Base-by-base conservation (phyloP, 2,113 vertebrate species). In the Oreotrochilus melanogaster region DNA sequence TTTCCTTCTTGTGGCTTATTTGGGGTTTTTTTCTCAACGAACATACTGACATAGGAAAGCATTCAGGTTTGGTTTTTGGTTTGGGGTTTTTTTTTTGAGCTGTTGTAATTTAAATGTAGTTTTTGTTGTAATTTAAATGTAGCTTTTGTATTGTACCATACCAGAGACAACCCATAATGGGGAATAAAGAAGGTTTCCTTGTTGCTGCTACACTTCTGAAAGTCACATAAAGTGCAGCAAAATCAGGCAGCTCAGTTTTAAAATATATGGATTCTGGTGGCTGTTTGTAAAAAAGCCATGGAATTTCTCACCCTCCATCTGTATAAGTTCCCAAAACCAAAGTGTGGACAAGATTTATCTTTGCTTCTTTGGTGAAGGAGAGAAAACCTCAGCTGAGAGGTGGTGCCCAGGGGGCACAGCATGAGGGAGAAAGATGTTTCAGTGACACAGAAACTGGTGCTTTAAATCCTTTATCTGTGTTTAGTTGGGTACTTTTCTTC, bases 301-400 rank as follows among this genome's bases (percentile, higher is more conserved):
- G 35, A 21, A n/a, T 25, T 64, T 30, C 6, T 37, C 2, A 7
- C 1, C 8, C 1, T 0, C 1, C 27, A 13, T 39, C 28, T 2
- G 0, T 45, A n/a, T 3, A 66, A 67, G 31, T 51, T 71, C 17
- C 37, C 25, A 67, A 47, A 73, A 18, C 7, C 23, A 28, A 65
- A 21, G 17, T 48, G 16, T 54, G 62, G 13, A 9, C 6, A 39
- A 2, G n/a, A 33, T 7, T 81, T 14, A 9, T 13, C 5, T 82
- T 50, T 57, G 43, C 25, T 86, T 50, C 60, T 31, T 56, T 8
- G 18, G 27, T 28, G 37, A 65, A 47, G 45, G 54, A 45, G 67
- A 30, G 6, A 14, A 83, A 84, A 57, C 8, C 15, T 76, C n/a
- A 50, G 39, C 43, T 14, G 47, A 56, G 60, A 57, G 24, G 25